These are phyloP conservation scores for Eueides isabella DNA, from an alignment of 1,140 invertebrate species.

Conservation along the genomic window DNA sequence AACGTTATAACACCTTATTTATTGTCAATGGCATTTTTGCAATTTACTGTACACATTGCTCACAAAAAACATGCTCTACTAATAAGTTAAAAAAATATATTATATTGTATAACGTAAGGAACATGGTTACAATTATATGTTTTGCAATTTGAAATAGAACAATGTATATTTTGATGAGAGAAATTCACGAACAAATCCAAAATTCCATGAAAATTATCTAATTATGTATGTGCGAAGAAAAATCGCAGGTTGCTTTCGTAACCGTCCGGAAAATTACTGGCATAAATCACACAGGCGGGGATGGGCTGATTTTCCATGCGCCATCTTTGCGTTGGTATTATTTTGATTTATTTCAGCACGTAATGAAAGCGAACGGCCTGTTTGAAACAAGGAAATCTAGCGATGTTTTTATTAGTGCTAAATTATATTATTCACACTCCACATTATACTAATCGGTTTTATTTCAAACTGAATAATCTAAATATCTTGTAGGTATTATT, in stretches of 20 bases:
- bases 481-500: too few relatives aligned
- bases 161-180: background rate
- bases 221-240: conserved; percentile 78
- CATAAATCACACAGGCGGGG: conserved; percentile 71
- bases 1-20: background rate
- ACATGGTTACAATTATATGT: too few relatives aligned
- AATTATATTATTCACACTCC: conserved; percentile 2
- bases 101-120: too few relatives aligned
- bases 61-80: too few relatives aligned
- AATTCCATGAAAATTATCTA: conserved; percentile 75
- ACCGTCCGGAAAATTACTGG: conserved; percentile 76
- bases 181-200: conserved; percentile 27
- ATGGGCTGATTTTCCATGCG: conserved; percentile 75
- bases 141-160: too few relatives aligned
- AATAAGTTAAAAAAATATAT: too few relatives aligned
- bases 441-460: background rate
- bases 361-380: conserved; percentile 75
- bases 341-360: conserved; percentile 76
- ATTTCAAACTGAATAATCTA: background rate
- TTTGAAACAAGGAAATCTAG: conserved; percentile 62
- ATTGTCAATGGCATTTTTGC: too few relatives aligned
- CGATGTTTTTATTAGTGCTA: conserved; percentile 51
- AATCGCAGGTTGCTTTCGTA: conserved; percentile 77
- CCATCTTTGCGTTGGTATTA: conserved; percentile 77
- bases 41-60: too few relatives aligned